A percentile compares a stretch with the other conserved stretches of the same genome.
Conservation (phyloP, 1,140 invertebrate genomes). For the Uloborus diversus region DNA sequence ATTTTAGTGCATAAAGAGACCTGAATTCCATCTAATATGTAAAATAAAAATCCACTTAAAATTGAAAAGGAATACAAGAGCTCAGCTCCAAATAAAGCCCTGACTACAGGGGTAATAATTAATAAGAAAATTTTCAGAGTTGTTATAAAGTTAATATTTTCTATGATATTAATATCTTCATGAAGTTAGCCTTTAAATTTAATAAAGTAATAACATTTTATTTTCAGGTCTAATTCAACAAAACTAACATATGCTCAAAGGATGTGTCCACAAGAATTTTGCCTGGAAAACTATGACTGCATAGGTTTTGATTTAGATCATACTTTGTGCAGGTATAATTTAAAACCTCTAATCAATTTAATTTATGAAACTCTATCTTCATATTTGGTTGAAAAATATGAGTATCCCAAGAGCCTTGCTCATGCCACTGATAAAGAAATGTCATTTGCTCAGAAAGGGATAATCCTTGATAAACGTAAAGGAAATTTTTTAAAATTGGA, state of each 20-base stretch:
- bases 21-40: no score
- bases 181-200: no score
- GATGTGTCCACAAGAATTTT: constrained; percentile 14
- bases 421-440: constrained; percentile 60
- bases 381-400: constrained; percentile 73
- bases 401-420: constrained; percentile 66
- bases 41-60: no score
- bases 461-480: constrained; percentile 77
- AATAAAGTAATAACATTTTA: not conserved
- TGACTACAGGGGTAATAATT: no score
- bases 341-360: constrained; percentile 72
- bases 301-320: constrained; percentile 85
- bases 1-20: no score
- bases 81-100: no score
- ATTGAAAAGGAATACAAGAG: no score
- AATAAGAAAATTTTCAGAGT: no score
- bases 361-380: constrained; percentile 73
- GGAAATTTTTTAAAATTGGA: constrained; percentile 78
- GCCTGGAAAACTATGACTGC: constrained; percentile 72
- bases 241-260: constrained; percentile 15
- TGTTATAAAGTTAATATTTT: no score
- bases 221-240: constrained; percentile 17
- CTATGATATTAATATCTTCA: no score
- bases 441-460: constrained; percentile 78
- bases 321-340: constrained; percentile 75